Conservation (phyloP, 2,113 vertebrate genomes). For the Alaudala cheleensis region DNA sequence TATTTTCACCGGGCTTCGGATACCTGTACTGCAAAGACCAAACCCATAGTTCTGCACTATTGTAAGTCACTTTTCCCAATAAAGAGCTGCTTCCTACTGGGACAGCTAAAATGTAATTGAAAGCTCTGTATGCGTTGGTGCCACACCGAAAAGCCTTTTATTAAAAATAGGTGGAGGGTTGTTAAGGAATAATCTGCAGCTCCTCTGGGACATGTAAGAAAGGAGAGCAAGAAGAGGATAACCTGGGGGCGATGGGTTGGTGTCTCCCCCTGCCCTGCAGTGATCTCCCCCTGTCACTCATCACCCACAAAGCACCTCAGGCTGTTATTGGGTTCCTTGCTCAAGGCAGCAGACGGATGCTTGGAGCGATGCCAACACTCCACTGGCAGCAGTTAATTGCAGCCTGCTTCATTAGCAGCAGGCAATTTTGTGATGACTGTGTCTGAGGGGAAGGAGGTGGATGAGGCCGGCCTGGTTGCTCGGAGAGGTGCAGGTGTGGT, state of each 20-base stretch:
- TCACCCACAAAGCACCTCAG: accelerated
- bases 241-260: accelerated
- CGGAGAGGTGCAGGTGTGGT: accelerated
- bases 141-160: background rate
- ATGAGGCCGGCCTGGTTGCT: background rate
- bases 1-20: background rate
- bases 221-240: background rate
- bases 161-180: background rate
- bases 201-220: background rate
- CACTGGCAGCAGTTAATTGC: background rate
- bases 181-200: background rate
- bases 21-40: background rate
- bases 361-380: accelerated
- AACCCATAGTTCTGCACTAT: background rate
- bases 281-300: accelerated
- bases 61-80: background rate
- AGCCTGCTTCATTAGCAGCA: background rate
- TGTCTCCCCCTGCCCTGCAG: background rate
- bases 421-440: background rate
- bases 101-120: slow-evolving; percentile 27
- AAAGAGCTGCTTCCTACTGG: slow-evolving; percentile 11
- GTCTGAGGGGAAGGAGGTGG: background rate
- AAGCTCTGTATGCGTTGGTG: background rate
- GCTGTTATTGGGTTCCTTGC: accelerated
- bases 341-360: accelerated